A percentile compares a stretch with the other conserved stretches of the same genome.
Conservation (phyloP, 2,888 invertebrate genomes). For the Tryphoninae sp. region DNA sequence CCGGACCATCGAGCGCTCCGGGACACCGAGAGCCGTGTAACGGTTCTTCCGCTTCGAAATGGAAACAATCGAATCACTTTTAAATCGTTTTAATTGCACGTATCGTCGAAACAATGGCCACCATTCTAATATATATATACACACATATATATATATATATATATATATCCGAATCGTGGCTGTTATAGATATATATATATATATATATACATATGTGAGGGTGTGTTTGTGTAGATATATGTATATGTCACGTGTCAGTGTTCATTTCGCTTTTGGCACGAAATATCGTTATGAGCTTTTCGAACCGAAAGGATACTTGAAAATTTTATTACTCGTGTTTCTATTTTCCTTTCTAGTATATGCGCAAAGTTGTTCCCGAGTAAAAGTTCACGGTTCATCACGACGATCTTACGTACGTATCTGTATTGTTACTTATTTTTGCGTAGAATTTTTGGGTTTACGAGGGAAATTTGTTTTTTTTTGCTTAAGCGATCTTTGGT, state of each 20-base stretch:
- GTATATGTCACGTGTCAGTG: background rate
- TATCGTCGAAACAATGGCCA: conserved; percentile 52
- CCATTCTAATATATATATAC: background rate
- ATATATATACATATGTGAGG: background rate
- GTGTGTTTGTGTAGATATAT: conserved; percentile 11
- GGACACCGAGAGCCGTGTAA: conserved; percentile 36
- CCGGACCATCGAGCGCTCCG: conserved; percentile 26
- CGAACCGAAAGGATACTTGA: too few species aligned
- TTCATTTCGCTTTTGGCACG: too few species aligned
- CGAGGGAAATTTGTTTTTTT: background rate
- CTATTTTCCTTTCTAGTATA: too few species aligned
- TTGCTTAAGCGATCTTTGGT: background rate
- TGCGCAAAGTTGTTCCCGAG: too few species aligned
- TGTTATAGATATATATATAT: background rate
- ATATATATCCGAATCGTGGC: background rate
- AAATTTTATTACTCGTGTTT: too few species aligned
- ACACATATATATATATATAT: too few species aligned
- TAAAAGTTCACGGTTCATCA: too few species aligned
- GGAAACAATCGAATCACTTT: conserved; percentile 66
- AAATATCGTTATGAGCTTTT: too few species aligned
- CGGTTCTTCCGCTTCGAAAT: conserved; percentile 48
- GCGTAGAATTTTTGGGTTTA: background rate
- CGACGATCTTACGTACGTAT: too few species aligned
- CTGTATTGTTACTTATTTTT: too few species aligned
- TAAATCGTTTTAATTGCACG: conserved; percentile 70